phyloP scores from a whole-genome alignment of 1,140 invertebrate species.

The Caenorhabditis tropicalis region DNA sequence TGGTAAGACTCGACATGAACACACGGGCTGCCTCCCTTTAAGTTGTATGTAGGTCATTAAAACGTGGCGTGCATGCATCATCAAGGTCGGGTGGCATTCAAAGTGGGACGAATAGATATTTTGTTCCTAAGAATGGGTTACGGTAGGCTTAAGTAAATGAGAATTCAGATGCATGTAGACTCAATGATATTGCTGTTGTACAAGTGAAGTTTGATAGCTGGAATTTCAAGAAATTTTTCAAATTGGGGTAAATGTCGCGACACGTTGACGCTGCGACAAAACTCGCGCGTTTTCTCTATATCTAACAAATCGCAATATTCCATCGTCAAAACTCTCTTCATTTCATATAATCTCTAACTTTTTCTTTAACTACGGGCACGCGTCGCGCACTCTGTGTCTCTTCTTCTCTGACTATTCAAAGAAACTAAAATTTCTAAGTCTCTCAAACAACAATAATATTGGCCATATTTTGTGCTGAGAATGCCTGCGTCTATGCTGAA shows the following conservation, averaged over 20 bases:
- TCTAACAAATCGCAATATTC: background rate
- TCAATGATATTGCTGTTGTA: background rate
- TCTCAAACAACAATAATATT: background rate
- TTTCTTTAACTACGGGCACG: constrained; percentile 11
- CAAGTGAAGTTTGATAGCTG: background rate
- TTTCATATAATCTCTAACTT: constrained; percentile 1
- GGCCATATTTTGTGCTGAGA: background rate
- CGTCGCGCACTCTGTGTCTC: constrained; percentile 19
- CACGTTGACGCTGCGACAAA: background rate
- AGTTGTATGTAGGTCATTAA: too few species aligned
- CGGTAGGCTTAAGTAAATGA: too few species aligned
- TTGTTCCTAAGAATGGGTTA: too few species aligned
- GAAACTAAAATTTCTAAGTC: constrained; percentile 26
- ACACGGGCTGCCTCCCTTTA: too few species aligned
- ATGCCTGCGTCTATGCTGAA: constrained; percentile 5
- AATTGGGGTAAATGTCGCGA: constrained; percentile 23
- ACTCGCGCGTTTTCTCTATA: background rate
- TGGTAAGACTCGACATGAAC: too few species aligned
- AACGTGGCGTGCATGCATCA: too few species aligned
- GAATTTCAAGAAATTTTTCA: background rate
- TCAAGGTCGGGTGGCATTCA: too few species aligned
- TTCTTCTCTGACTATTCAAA: background rate
- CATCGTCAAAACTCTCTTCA: background rate
- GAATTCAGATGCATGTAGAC: background rate
- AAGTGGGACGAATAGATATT: too few species aligned